These are phyloP conservation scores for Grapholita molesta DNA, from an alignment of 1,140 invertebrate species.

Conservation along the genomic window DNA sequence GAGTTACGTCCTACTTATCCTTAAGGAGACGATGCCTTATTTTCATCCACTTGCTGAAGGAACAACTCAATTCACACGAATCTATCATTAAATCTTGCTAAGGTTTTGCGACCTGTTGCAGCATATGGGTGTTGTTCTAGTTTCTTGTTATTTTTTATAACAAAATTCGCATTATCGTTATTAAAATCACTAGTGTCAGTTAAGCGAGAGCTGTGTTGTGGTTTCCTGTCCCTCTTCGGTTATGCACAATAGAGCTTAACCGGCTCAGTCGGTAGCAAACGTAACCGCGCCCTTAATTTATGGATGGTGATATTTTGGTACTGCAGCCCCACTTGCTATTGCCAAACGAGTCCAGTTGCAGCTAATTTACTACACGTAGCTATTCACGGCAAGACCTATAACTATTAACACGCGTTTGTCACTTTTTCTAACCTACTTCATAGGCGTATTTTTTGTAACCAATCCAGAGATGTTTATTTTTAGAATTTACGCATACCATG, in stretches of 20 bases:
- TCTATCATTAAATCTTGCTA: background rate
- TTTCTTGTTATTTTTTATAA: background rate
- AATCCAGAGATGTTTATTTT: too few species aligned
- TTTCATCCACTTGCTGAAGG: conserved; percentile 53
- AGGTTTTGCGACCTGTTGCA: background rate
- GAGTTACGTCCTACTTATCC: conserved; percentile 74
- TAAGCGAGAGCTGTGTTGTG: conserved; percentile 30
- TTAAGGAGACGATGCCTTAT: conserved; percentile 68
- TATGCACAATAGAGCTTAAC: conserved; percentile 58
- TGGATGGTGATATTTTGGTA: conserved; percentile 58
- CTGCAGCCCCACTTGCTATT: conserved; percentile 17
- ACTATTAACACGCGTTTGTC: too few species aligned
- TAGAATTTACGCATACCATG: too few species aligned
- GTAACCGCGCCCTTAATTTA: conserved; percentile 51
- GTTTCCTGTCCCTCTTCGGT: conserved; percentile 48
- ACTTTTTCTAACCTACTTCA: too few species aligned
- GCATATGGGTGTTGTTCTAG: background rate
- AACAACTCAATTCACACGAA: conserved; percentile 51
- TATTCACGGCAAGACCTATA: too few species aligned
- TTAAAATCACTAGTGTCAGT: conserved; percentile 29
- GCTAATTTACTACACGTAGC: background rate
- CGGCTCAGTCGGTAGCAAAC: conserved; percentile 38
- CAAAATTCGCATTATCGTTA: conserved; percentile 25
- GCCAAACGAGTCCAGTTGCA: conserved; percentile 14
- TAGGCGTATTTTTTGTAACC: too few species aligned